Conservation (phyloP, 1,140 invertebrate genomes). For the Drosophila guanche region DNA sequence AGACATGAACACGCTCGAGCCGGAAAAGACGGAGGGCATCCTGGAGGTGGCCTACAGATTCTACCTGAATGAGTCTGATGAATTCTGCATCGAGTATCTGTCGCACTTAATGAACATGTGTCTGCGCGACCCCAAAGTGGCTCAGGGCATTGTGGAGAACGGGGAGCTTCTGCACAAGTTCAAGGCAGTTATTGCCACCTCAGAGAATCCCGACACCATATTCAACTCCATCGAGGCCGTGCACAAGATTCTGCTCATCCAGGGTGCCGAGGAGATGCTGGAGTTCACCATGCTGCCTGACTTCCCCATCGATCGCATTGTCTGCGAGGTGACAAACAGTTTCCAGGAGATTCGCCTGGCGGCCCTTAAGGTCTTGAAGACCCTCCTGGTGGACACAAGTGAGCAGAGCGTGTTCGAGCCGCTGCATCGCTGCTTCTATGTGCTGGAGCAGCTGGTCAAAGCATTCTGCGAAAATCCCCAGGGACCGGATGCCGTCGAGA, state of each 20-base stretch:
- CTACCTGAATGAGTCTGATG: constrained; percentile 61
- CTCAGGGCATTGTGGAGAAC: constrained; percentile 42
- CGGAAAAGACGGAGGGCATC: constrained; percentile 37
- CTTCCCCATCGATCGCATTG: constrained; percentile 69
- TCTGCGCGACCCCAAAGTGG: constrained; percentile 66
- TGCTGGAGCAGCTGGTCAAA: constrained; percentile 68
- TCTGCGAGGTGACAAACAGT: constrained; percentile 71
- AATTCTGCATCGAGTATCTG: constrained; percentile 73
- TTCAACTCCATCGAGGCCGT: constrained; percentile 66
- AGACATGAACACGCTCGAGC: constrained; percentile 57
- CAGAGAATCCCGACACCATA: constrained; percentile 74
- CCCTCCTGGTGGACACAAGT: constrained; percentile 58
- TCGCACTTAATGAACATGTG: constrained; percentile 69
- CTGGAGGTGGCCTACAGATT: constrained; percentile 37
- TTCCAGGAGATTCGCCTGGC: constrained; percentile 64
- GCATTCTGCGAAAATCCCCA: constrained; percentile 54
- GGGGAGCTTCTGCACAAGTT: constrained; percentile 64
- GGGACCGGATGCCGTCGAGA: constrained; percentile 38
- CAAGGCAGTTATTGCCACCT: constrained; percentile 39
- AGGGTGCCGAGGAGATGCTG: constrained; percentile 54
- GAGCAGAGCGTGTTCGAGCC: constrained; percentile 54
- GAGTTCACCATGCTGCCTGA: constrained; percentile 49
- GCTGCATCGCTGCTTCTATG: constrained; percentile 47
- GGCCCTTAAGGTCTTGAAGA: constrained; percentile 59
- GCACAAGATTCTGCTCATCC: constrained; percentile 59